These are phyloP conservation scores for Pogoniulus pusillus DNA, from an alignment of 2,797 vertebrate genomes.

Conservation along the genomic window DNA sequence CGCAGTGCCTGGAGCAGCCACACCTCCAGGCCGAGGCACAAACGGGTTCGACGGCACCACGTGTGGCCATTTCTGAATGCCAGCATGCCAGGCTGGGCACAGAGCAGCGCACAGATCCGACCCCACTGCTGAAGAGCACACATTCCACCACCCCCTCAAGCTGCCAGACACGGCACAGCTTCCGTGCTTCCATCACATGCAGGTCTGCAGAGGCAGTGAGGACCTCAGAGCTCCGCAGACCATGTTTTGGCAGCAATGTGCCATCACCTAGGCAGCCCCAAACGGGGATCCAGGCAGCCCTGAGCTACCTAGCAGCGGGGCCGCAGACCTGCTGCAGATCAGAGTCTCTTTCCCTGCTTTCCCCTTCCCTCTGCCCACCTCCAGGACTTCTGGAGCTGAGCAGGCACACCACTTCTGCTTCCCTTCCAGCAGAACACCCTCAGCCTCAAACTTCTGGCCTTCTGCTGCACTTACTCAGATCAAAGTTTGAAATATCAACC, in stretches of 20 bases:
- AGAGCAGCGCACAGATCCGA: background rate
- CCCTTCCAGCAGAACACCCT: background rate
- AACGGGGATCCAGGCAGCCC: background rate
- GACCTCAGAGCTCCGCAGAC: background rate
- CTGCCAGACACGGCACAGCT: background rate
- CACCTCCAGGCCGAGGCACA: background rate
- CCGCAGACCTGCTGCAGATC: background rate
- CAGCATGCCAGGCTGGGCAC: background rate
- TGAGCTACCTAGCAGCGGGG: background rate
- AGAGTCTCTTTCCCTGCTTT: background rate
- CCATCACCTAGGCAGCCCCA: background rate
- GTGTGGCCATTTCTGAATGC: background rate
- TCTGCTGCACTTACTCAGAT: background rate
- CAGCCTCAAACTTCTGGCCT: background rate
- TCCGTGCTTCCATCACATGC: background rate
- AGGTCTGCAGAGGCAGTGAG: background rate
- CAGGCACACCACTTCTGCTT: background rate
- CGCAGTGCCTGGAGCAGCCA: background rate
- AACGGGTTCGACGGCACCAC: background rate
- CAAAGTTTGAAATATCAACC: background rate
- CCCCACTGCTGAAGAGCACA: background rate
- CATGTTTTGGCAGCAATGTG: fast-evolving
- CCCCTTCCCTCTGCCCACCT: fast-evolving
- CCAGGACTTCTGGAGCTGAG: background rate
- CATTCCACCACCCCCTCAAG: background rate